phyloP scores from a whole-genome alignment of 2,888 invertebrate species.

The Tachina lurida region DNA sequence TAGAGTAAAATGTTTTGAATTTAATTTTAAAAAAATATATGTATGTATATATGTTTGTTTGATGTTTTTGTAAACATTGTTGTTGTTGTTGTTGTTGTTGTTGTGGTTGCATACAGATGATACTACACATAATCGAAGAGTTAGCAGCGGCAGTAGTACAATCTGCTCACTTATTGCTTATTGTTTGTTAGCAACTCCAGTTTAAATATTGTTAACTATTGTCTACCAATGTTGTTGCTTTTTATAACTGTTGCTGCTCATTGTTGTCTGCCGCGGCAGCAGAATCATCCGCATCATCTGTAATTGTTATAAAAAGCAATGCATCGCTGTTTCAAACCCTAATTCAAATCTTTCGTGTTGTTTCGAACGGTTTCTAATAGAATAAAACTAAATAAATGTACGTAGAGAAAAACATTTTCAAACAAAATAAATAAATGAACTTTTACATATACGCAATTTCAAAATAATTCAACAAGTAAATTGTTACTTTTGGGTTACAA shows the following conservation, averaged over 20 bases:
- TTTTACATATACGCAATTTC: constrained; percentile 28
- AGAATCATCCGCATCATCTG: constrained; percentile 69
- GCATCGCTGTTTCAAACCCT: constrained; percentile 75
- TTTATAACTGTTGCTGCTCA: constrained; percentile 46
- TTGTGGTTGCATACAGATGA: constrained; percentile 30
- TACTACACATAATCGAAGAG: not conserved
- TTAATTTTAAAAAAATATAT: constrained; percentile 28
- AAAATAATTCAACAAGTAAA: constrained; percentile 17
- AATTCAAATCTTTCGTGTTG: constrained; percentile 75
- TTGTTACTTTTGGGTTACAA: constrained; percentile 2
- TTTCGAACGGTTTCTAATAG: constrained; percentile 70
- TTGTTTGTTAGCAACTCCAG: constrained; percentile 69
- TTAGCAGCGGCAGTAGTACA: not conserved
- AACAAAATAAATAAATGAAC: constrained; percentile 47
- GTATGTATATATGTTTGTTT: not conserved
- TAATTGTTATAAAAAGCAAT: constrained; percentile 76
- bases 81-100: not conserved
- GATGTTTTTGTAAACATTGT: constrained; percentile 37
- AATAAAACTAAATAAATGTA: constrained; percentile 35
- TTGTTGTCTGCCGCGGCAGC: constrained; percentile 54
- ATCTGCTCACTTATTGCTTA: constrained; percentile 40
- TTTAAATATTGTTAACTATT: constrained; percentile 64
- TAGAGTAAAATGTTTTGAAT: constrained; percentile 51
- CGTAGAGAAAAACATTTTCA: constrained; percentile 28
- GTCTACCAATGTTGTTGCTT: constrained; percentile 37